Evolutionary conservation across 1,140 invertebrate genomes (phyloP), one percentile per base, ranked within the genome.

Genomic region (Brachionus angularis): DNA sequence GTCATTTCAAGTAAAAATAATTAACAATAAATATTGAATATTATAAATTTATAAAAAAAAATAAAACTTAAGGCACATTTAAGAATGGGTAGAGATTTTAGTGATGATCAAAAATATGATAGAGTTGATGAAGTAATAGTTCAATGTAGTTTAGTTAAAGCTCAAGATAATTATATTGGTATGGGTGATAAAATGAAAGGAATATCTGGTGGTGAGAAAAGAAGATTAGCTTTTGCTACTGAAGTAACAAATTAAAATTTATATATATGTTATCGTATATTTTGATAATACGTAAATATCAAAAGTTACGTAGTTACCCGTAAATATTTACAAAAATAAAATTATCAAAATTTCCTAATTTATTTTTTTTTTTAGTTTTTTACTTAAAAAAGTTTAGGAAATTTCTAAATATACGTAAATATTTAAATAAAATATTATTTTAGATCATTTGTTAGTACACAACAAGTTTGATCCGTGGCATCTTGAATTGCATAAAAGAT

Each of bases 201-300:
- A 0, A 89, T 98, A 27, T 96, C 93, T 0, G 93, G 93, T n/a
- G 94, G 94, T 0, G 95, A 98, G 82, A 89, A 88, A 83, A 96
- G 95, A 80, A 85, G 94, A 74, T 81, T 98, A n/a, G 89, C 93
- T 0, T 96, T 97, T 80, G 94, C 93, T 31, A 91, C 91, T 1
- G 94, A 97, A 84, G 88, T 52, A 52, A 2, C 7, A 27, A 25
- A n/a, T n/a, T n/a, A n/a, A n/a, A n/a, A n/a, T n/a, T n/a, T n/a
- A n/a, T n/a, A n/a, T n/a, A n/a, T n/a, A n/a, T n/a, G n/a, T n/a
- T n/a, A n/a, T n/a, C n/a, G n/a, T n/a, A n/a, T n/a, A n/a, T n/a
- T n/a, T n/a, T n/a, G n/a, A n/a, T n/a, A n/a, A n/a, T n/a, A n/a
- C n/a, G n/a, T n/a, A n/a, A n/a, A n/a, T n/a, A n/a, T n/a, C n/a